A percentile compares a stretch with the other conserved stretches of the same genome.
Conservation (phyloP, 2,797 vertebrate species). For the Sebastes glaucus region DNA sequence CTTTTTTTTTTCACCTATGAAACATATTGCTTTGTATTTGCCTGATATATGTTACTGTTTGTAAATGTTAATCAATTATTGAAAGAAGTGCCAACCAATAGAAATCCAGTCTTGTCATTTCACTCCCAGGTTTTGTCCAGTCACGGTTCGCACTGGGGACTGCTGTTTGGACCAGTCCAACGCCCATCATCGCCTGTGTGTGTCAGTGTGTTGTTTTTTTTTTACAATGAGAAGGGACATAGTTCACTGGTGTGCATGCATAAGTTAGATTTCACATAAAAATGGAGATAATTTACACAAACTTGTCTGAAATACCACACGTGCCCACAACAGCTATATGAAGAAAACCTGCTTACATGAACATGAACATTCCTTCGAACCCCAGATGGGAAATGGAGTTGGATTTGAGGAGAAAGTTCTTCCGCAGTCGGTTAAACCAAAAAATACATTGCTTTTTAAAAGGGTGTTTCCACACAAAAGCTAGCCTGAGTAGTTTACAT, state of each 20-base stretch:
- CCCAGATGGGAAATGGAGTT: neutral
- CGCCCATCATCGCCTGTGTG: conserved; percentile 40
- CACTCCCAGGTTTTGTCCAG: conserved; percentile 24
- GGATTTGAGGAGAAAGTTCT: neutral
- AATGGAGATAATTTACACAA: neutral
- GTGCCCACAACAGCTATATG: conserved; percentile 23
- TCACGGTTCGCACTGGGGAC: conserved; percentile 35
- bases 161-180: conserved; percentile 23
- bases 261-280: conserved; percentile 1
- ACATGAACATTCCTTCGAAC: conserved; percentile 12
- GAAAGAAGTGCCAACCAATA: conserved; percentile 76
- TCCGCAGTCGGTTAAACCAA: conserved; percentile 29
- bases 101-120: conserved; percentile 53
- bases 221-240: conserved; percentile 30
- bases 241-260: conserved; percentile 21
- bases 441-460: conserved; percentile 9
- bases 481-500: conserved; percentile 49
- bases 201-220: neutral
- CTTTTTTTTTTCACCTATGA: neutral
- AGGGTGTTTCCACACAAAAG: conserved; percentile 40
- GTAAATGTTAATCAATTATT: conserved; percentile 39
- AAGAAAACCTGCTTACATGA: conserved; percentile 10
- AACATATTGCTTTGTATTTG: conserved; percentile 28
- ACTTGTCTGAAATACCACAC: conserved; percentile 11
- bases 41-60: conserved; percentile 44